Evolutionary conservation across 2,797 vertebrate species (phyloP).

Genomic region (Neosilurus mollespiculum): DNA sequence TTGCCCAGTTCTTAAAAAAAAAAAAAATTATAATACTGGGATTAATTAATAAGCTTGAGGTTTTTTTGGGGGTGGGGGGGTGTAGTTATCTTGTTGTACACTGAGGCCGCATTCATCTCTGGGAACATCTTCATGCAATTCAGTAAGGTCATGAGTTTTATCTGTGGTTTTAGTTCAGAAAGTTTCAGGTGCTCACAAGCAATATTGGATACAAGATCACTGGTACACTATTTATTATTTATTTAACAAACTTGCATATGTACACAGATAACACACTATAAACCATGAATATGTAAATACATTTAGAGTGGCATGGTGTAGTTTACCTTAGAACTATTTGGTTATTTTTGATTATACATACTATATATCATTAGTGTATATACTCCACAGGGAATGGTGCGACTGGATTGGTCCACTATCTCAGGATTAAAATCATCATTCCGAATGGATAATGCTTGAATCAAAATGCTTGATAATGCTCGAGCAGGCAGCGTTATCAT

Average conservation of each 20-base stretch:
- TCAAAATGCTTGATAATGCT: too few relatives aligned
- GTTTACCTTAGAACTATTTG: background rate
- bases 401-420: too few relatives aligned
- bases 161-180: background rate
- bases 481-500: too few relatives aligned
- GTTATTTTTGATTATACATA: too few relatives aligned
- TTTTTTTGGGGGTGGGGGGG: background rate
- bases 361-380: too few relatives aligned
- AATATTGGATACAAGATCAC: background rate
- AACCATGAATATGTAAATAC: background rate
- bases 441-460: too few relatives aligned
- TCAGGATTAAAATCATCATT: too few relatives aligned
- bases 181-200: background rate
- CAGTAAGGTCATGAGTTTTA: background rate
- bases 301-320: background rate
- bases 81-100: background rate
- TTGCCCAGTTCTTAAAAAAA: background rate
- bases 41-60: background rate
- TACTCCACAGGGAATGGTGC: too few relatives aligned
- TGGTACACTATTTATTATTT: background rate
- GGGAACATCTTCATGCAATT: background rate
- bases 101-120: background rate
- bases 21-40: background rate
- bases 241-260: background rate
- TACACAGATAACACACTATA: background rate